These are phyloP conservation scores for Apis florea DNA, from an alignment of 1,140 invertebrate genomes.

Conservation along the genomic window DNA sequence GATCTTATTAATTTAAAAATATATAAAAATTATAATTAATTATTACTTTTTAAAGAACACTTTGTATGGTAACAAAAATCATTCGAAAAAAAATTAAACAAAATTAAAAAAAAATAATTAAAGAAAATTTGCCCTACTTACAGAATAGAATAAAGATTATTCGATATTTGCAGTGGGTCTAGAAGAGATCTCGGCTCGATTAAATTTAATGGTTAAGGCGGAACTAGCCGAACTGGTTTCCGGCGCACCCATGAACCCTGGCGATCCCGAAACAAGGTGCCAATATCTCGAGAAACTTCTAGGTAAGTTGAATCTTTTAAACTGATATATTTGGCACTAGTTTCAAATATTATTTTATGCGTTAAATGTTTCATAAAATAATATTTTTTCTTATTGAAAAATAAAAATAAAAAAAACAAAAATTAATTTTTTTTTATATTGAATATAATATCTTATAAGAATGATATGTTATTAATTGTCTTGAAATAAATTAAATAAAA, in stretches of 20 bases:
- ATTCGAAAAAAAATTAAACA: neutral
- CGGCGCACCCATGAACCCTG: conserved; percentile 69
- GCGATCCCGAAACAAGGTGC: conserved; percentile 72
- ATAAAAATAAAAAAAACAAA: neutral
- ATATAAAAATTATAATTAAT: too few species aligned
- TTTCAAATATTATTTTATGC: too few species aligned
- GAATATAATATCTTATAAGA: too few species aligned
- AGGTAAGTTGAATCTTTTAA: conserved; percentile 47
- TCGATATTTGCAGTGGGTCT: conserved; percentile 67
- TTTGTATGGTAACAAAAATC: neutral
- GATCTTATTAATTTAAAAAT: too few species aligned
- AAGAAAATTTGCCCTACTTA: too few species aligned
- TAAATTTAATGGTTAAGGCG: conserved; percentile 75
- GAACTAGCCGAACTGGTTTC: conserved; percentile 71
- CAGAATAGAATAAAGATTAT: neutral
- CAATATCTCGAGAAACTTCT: conserved; percentile 75
- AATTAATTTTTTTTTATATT: too few species aligned
- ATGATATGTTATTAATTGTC: too few species aligned
- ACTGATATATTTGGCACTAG: too few species aligned
- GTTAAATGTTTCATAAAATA: neutral
- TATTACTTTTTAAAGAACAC: too few species aligned
- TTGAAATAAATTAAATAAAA: too few species aligned
- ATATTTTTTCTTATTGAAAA: neutral
- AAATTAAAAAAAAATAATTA: too few species aligned
- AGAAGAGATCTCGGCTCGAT: conserved; percentile 74